Evolutionary conservation across 2,797 vertebrate genomes (phyloP), one percentile per base, ranked within the genome.

Genomic region (Pseudochromis fuscus): DNA sequence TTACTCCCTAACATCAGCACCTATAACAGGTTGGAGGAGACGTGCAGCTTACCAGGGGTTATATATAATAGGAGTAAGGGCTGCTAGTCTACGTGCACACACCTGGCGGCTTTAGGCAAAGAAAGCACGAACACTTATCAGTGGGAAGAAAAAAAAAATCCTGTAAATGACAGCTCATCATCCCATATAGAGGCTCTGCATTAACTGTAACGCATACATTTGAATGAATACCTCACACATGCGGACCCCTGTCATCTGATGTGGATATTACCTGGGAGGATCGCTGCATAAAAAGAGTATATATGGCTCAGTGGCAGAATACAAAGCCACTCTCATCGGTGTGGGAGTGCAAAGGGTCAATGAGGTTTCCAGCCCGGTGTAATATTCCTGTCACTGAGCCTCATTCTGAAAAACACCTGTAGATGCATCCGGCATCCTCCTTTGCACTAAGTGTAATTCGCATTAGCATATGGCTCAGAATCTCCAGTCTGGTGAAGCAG

Each of bases 381-480:
- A 75, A 89, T 81, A 82, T 82, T 87, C 77, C 81, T 87, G 88
- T 86, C 82, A 82, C 25, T 0, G 52, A 83, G 73, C 50, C 30
- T 85, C 72, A 86, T 77, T 86, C 67, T 85, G 61, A 83, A 86
- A 44, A 87, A 89, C 85, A 88, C 87, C 87, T 88, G 87, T 88
- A 82, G 87, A 77, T 64, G 68, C 69, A 81, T 42, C 31, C 71
- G 4, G 72, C 65, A 28, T 81, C 83, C 71, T 75, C 56, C 64
- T 53, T 74, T 88, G 81, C 81, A 72, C 73, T 64, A 79, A 63
- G 67, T 37, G 66, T 77, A 87, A 87, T 87, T 84, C 21, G 7
- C 75, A 92, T 91, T 90, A 87, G 84, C 87, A 89, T 88, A 84
- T 75, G 79, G 87, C 76, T 72, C 62, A 74, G 80, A 90, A 90